Conservation (phyloP, 2,888 invertebrate species). For the Eugnorisma glareosa region DNA sequence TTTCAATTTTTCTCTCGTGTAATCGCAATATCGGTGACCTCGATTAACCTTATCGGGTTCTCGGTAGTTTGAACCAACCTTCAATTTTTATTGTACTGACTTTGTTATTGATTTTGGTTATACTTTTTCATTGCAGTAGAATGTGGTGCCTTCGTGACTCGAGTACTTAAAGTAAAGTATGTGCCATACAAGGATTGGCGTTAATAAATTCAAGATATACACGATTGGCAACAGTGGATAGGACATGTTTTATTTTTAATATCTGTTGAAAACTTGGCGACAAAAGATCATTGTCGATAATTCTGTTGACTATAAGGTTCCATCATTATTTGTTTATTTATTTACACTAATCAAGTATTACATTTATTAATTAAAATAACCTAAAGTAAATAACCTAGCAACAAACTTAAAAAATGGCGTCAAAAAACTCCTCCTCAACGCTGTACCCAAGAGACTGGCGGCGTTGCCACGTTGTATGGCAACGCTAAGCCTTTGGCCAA, state of each 20-base stretch:
- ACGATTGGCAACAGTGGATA: slow-evolving; percentile 14
- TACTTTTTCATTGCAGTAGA: slow-evolving; percentile 48
- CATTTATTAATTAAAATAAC: too few species aligned
- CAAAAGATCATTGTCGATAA: slow-evolving; percentile 23
- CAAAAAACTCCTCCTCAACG: too few species aligned
- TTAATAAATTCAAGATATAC: slow-evolving; percentile 42
- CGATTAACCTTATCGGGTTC: slow-evolving; percentile 74
- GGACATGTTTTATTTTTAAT: slow-evolving; percentile 21
- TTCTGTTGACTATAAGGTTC: slow-evolving; percentile 18
- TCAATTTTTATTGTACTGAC: slow-evolving; percentile 57
- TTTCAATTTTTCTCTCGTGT: slow-evolving; percentile 66
- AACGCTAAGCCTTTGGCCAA: too few species aligned
- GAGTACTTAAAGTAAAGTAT: slow-evolving; percentile 37
- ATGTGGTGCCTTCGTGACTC: slow-evolving; percentile 48
- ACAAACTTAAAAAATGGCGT: too few species aligned
- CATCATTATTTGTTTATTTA: too few species aligned
- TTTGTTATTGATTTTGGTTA: slow-evolving; percentile 63
- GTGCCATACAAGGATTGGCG: slow-evolving; percentile 36
- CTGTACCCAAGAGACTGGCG: too few species aligned
- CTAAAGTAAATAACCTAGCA: too few species aligned
- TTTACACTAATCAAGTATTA: too few species aligned
- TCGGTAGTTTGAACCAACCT: slow-evolving; percentile 64
- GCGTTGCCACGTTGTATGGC: too few species aligned
- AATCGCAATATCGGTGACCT: slow-evolving; percentile 71
- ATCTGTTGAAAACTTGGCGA: slow-evolving; percentile 1